Evolutionary conservation across 92 coral and sea anemone species (phyloP), one percentile per base, ranked within the genome.

Genomic region (Umimayanthus chanpuru): DNA sequence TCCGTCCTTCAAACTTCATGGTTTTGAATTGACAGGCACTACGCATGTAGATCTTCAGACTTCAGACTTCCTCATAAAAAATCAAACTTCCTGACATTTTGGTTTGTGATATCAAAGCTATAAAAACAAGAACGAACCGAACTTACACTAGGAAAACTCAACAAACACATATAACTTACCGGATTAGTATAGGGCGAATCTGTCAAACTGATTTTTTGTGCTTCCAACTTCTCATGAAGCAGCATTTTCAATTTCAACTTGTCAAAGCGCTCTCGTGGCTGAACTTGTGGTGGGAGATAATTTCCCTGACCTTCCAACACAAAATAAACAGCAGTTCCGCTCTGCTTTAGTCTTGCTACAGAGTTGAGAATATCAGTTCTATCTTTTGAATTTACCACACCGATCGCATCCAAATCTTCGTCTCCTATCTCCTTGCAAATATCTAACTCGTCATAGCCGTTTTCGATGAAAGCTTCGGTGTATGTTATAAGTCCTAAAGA

Each of bases 391-490:
- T 97, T 97, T 55, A 79, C 92, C 28, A 97, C 99, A 30, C 99
- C 99, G 83, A 97, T 97, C 20, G 99, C 99, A 79, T 97, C 99
- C 90, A 97, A 93, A 77, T 97, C 99, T 41, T 97, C 99, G 72
- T 93, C 94, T 25, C 99, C 99, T 11, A 97, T 97, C 81, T 97
- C 98, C 85, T 97, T 97, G 89, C 99, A 97, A 80, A 97, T 97
- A 77, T 97, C 98, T 77, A 97, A 82, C 76, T 97, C 99, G 83
- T 97, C 99, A 80, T 97, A 97, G 83, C 99, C 99, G 92, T 97
- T 97, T 73, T 97, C 99, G 18, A 97, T 91, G 47, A 97, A 97
- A 25, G 97, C 98, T 75, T 97, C 97, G n/a, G 98, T 93, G 83
- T 97, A 97, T 85, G 87, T 90, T 20, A 95, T 93, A n/a, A 97